These are phyloP conservation scores for Venturia canescens DNA, from an alignment of 1,140 invertebrate species.

Conservation along the genomic window DNA sequence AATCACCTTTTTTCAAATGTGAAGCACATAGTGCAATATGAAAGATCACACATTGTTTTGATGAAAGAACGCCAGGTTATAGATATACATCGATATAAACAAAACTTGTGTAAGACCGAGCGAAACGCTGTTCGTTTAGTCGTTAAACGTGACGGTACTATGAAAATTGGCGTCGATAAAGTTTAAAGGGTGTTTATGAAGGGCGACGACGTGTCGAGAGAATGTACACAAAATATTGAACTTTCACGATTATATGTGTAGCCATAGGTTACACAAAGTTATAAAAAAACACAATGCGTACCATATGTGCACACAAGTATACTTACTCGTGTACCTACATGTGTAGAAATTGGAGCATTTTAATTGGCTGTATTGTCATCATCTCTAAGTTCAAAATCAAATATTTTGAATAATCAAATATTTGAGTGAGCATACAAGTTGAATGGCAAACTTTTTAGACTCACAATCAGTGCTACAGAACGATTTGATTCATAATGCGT, in stretches of 20 bases:
- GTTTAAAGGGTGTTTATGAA: constrained; percentile 50
- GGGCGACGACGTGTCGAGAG: constrained; percentile 45
- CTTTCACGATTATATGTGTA: neutral
- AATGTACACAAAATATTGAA: constrained; percentile 16
- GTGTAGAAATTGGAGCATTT: neutral
- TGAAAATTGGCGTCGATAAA: constrained; percentile 44
- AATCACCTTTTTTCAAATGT: too few relatives aligned
- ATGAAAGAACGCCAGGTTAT: too few relatives aligned
- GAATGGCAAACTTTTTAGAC: too few relatives aligned
- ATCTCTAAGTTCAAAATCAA: too few relatives aligned
- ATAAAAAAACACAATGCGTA: neutral
- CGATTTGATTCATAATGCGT: too few relatives aligned
- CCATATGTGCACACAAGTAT: neutral
- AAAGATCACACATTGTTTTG: too few relatives aligned
- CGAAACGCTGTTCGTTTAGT: constrained; percentile 12
- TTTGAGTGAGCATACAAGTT: too few relatives aligned
- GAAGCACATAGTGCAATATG: too few relatives aligned
- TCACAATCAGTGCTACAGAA: too few relatives aligned
- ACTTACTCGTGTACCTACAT: too few relatives aligned
- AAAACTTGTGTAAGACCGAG: neutral
- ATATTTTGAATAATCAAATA: too few relatives aligned
- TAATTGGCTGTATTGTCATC: too few relatives aligned
- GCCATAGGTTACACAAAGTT: neutral
- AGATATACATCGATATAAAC: neutral
- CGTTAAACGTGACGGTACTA: constrained; percentile 45